phyloP scores from a whole-genome alignment of 2,797 vertebrate species.

The Sciurus carolinensis region DNA sequence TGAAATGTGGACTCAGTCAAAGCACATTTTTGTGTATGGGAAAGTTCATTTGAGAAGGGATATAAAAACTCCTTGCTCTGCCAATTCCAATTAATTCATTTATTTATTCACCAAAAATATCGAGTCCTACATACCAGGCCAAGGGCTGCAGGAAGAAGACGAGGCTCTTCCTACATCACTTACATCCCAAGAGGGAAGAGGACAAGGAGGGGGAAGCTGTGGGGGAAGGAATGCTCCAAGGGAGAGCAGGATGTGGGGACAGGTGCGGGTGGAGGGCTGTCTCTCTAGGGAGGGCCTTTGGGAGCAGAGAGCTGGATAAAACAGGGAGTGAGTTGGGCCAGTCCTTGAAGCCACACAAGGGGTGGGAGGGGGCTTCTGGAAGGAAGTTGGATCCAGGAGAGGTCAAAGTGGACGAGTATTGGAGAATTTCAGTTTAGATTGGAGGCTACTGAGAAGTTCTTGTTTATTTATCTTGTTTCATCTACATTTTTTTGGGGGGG shows the following conservation, averaged over 20 bases:
- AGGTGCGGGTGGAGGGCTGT: too few relatives aligned
- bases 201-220: too few relatives aligned
- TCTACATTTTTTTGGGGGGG: background rate
- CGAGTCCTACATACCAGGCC: background rate
- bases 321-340: background rate
- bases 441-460: background rate
- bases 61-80: background rate
- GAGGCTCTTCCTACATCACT: background rate
- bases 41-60: background rate
- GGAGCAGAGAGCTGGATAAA: background rate
- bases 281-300: too few relatives aligned
- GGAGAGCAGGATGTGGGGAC: background rate
- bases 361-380: background rate
- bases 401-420: background rate
- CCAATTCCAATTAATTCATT: background rate
- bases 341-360: background rate
- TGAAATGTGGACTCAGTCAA: background rate
- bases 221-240: background rate
- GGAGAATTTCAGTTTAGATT: background rate
- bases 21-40: background rate
- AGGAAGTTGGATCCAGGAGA: background rate
- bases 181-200: background rate
- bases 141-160: background rate
- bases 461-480: background rate
- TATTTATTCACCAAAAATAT: background rate